These are phyloP conservation scores for Brachionus paranguensis DNA, from an alignment of 1,140 invertebrate species.

Conservation along the genomic window DNA sequence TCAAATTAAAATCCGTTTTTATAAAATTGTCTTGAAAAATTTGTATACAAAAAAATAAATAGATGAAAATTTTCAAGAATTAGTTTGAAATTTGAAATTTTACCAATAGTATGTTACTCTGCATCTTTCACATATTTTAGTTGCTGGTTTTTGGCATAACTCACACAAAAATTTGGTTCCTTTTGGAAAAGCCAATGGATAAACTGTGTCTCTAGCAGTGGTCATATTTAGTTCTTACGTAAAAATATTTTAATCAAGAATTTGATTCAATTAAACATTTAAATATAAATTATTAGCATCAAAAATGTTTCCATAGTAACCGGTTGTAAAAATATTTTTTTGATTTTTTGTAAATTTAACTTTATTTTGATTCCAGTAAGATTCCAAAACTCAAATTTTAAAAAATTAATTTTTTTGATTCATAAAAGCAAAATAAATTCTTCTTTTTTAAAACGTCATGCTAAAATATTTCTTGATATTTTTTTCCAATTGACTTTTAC, in stretches of 20 bases:
- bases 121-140: conserved; percentile 52
- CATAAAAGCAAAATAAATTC: no score
- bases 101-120: conserved; percentile 56
- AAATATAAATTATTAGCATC: neutral
- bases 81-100: conserved; percentile 12
- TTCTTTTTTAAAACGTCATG: no score
- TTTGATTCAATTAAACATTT: neutral
- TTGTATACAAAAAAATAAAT: neutral
- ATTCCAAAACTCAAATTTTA: no score
- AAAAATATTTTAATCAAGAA: neutral
- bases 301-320: neutral
- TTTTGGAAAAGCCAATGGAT: conserved; percentile 54
- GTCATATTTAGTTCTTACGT: neutral
- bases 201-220: neutral
- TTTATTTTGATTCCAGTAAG: no score
- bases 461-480: no score
- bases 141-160: conserved; percentile 54
- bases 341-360: neutral
- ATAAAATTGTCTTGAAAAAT: no score
- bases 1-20: no score
- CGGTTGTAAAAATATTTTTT: neutral
- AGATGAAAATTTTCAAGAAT: neutral
- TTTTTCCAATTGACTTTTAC: no score
- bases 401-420: no score
- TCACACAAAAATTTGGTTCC: conserved; percentile 51